These are phyloP conservation scores for Lypha dubia DNA, from an alignment of 2,888 invertebrate species.

Conservation along the genomic window DNA sequence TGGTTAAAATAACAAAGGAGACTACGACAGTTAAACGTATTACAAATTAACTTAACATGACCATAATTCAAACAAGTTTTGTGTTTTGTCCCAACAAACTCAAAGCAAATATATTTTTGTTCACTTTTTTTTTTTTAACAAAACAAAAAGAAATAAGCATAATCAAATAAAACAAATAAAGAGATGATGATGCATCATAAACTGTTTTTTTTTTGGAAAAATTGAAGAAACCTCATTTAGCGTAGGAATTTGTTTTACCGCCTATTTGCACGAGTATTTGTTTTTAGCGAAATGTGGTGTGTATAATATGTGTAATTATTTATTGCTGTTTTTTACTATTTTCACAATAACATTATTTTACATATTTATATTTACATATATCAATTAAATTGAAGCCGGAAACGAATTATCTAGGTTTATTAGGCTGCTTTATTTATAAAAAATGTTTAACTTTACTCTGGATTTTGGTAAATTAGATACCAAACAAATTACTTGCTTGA, in stretches of 20 bases:
- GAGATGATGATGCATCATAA: not conserved
- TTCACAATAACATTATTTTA: constrained; percentile 11
- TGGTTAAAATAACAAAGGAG: constrained; percentile 14
- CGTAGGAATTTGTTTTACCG: not conserved
- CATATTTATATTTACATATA: no score
- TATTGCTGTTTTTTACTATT: not conserved
- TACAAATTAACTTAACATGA: constrained; percentile 62
- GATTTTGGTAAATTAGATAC: not conserved
- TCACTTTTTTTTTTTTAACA: not conserved
- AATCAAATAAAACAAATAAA: not conserved
- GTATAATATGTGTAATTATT: constrained; percentile 13
- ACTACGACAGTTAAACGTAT: constrained; percentile 34
- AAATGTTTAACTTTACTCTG: not conserved
- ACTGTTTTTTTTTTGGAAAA: not conserved
- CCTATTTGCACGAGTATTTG: not conserved
- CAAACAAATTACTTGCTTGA: not conserved
- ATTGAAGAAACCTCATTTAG: constrained; percentile 14
- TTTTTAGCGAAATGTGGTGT: not conserved
- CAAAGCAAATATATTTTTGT: constrained; percentile 14
- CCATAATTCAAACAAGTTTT: constrained; percentile 63
- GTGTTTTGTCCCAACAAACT: not conserved
- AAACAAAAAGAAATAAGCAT: not conserved
- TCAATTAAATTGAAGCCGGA: constrained; percentile 45
- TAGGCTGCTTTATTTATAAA: constrained; percentile 14
- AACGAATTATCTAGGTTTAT: constrained; percentile 27